These are phyloP conservation scores for Ellobius talpinus DNA, from an alignment of 2,113 vertebrate species.

Conservation along the genomic window DNA sequence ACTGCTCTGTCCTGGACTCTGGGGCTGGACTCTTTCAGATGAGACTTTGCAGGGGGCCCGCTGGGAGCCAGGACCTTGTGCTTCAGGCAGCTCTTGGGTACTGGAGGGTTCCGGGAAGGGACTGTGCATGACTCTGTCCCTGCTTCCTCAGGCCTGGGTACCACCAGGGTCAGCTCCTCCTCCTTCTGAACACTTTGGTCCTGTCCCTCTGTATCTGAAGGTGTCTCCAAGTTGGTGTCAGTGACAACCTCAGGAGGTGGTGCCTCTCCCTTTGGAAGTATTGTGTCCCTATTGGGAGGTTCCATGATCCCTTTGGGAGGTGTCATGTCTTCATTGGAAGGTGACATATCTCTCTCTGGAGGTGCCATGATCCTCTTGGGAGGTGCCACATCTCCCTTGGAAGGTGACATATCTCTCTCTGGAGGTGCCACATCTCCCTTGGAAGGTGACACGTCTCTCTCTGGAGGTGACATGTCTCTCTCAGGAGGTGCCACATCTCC, in stretches of 20 bases:
- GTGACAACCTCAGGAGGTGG: slow-evolving; percentile 54
- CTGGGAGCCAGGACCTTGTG: slow-evolving; percentile 30
- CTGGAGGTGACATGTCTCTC: not conserved
- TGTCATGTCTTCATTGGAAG: slow-evolving; percentile 12
- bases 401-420: not conserved
- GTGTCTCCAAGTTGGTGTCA: not conserved
- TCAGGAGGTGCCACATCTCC: not conserved
- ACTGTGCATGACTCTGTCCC: not conserved
- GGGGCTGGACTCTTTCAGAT: not conserved
- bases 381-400: slow-evolving; percentile 25
- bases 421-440: not conserved
- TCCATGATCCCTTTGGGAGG: not conserved
- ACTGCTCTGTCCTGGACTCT: slow-evolving; percentile 46
- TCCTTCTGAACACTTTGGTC: slow-evolving; percentile 55
- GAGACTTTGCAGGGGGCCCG: not conserved
- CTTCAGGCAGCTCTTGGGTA: slow-evolving; percentile 79
- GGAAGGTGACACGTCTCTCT: not conserved
- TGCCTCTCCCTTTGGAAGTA: not conserved
- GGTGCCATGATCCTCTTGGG: not conserved
- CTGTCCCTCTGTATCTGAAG: not conserved
- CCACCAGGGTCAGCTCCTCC: slow-evolving; percentile 43
- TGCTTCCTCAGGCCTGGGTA: not conserved
- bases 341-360: not conserved
- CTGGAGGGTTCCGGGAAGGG: slow-evolving; percentile 53
- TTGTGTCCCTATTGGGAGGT: slow-evolving; percentile 24